Base-by-base conservation (phyloP, 2,888 invertebrate genomes). In the Machimus rusticus region DNA sequence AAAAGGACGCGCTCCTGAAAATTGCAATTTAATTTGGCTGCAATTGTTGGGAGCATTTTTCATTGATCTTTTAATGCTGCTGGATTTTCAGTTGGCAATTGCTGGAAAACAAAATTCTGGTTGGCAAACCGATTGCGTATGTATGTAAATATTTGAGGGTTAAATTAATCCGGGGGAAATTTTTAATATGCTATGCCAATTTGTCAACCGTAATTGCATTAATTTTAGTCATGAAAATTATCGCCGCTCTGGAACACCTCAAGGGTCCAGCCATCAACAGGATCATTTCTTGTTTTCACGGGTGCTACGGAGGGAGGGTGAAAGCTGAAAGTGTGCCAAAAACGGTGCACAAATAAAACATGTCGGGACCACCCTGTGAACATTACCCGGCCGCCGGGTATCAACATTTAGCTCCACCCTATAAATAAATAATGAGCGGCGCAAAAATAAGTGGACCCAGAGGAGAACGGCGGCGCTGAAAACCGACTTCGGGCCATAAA, bases 21-120 rank as follows among this genome's bases (percentile, higher is more conserved):
- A 81, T 81, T 81, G 81, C 81, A 81, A 55, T 81, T 81, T 81
- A 51, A 81, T 81, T 81, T 81, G 81, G 51, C 81, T 55, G 28
- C 51, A 19, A 81, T 28, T 28, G 51, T 55, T 34, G 31, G 55
- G 28, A 8, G 12, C n/a, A 55, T 81, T 81, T 51, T 76, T 34
- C 34, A n/a, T 81, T 46, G 31, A 81, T 23, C 81, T 81, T 81
- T 81, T 31, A 55, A 55, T 31, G 16, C 51, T n/a, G 51, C 19
- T 0, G 23, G 66, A 9, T 28, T 39, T 39, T 23, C 23, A 34
- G 5, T 76, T 9, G 66, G 66, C 66, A 66, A 66, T 66, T 28
- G 23, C 28, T 23, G 23, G 23, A 66, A 66, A 28, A 12, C 19
- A 23, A 23, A 66, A 66, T 23, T 66, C 28, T 66, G 4, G 28